A percentile compares a stretch with the other conserved stretches of the same genome.
phyloP scores from a whole-genome alignment of 2,888 invertebrate species.

The Ischnus inquisitorius region DNA sequence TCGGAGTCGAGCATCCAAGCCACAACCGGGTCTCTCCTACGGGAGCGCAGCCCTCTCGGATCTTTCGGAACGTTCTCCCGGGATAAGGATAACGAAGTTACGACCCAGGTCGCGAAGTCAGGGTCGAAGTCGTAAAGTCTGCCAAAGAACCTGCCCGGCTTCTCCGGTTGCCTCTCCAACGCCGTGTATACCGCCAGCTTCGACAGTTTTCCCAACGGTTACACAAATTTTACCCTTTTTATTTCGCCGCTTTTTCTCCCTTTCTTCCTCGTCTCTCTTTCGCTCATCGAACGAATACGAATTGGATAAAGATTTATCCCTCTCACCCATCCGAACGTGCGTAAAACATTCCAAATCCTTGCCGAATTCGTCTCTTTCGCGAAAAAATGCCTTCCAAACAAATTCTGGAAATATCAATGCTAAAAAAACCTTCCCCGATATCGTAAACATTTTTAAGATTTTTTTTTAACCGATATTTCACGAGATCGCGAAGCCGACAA shows the following conservation, averaged over 20 bases:
- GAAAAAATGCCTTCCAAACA: background rate
- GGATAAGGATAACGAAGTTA: constrained; percentile 70
- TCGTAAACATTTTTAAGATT: background rate
- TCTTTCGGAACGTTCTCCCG: constrained; percentile 57
- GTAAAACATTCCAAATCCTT: background rate
- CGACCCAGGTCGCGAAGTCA: constrained; percentile 70
- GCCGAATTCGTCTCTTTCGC: background rate
- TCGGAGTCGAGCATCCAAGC: constrained; percentile 65
- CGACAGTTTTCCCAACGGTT: constrained; percentile 16
- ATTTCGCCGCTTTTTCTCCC: background rate
- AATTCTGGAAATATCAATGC: background rate
- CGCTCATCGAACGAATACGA: background rate
- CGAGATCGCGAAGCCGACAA: background rate
- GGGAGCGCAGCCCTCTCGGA: constrained; percentile 48
- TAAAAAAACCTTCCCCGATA: background rate
- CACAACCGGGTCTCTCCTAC: constrained; percentile 31
- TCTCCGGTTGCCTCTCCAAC: constrained; percentile 34
- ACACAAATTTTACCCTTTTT: constrained; percentile 12
- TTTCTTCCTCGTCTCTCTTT: background rate
- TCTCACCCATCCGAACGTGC: background rate
- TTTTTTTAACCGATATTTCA: background rate
- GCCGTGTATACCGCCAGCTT: constrained; percentile 6
- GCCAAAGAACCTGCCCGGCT: constrained; percentile 35
- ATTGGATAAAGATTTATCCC: background rate
- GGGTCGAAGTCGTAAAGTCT: constrained; percentile 64